Evolutionary conservation across 2,113 vertebrate genomes (phyloP).

Genomic region (Leptosomus discolor): DNA sequence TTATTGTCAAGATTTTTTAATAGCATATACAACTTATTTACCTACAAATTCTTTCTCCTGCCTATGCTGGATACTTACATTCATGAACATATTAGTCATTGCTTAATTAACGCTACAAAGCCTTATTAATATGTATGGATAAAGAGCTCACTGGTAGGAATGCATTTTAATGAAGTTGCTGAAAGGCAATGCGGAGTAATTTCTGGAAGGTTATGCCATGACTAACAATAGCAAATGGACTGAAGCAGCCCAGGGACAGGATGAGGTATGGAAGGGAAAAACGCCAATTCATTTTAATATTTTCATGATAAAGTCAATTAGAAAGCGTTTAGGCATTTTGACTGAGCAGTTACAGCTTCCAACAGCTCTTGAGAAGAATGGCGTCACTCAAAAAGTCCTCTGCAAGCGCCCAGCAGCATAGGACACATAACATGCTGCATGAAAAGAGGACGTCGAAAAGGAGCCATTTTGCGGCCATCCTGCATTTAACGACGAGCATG

Average conservation of each 20-base stretch:
- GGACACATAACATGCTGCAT: fast-evolving
- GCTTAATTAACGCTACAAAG: slow-evolving; percentile 66
- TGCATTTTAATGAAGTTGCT: slow-evolving; percentile 66
- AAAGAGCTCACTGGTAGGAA: slow-evolving; percentile 55
- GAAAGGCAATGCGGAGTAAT: slow-evolving; percentile 42
- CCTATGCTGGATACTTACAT: not conserved
- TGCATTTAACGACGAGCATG: fast-evolving
- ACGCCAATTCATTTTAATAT: slow-evolving; percentile 2
- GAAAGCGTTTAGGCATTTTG: not conserved
- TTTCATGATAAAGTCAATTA: slow-evolving; percentile 42
- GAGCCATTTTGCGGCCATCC: not conserved
- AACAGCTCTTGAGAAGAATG: not conserved
- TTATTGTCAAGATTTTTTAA: not conserved
- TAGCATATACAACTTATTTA: not conserved
- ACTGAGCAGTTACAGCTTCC: not conserved
- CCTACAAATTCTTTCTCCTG: slow-evolving; percentile 14
- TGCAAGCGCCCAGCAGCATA: fast-evolving
- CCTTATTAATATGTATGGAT: slow-evolving; percentile 69
- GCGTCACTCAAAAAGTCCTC: not conserved
- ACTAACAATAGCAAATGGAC: slow-evolving; percentile 28
- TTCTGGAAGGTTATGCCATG: slow-evolving; percentile 46
- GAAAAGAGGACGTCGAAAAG: not conserved
- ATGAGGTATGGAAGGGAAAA: not conserved
- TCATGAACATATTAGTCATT: slow-evolving; percentile 48
- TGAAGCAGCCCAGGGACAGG: not conserved